Conservation (phyloP, 2,113 vertebrate genomes). For the Clarias macrocephalus region DNA sequence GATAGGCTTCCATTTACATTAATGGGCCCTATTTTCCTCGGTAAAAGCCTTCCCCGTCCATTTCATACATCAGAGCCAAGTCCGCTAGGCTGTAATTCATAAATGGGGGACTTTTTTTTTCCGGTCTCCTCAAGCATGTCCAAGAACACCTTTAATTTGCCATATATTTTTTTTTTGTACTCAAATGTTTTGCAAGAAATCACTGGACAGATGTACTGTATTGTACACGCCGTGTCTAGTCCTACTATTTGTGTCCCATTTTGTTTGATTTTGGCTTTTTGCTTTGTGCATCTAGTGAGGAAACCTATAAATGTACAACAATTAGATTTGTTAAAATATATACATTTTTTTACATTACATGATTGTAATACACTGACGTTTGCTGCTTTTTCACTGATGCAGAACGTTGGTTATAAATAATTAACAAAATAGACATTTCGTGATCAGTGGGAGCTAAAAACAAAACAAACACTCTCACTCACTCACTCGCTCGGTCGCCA, state of each 20-base stretch:
- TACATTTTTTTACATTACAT: neutral
- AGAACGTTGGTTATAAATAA: neutral
- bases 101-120: slow-evolving; percentile 35
- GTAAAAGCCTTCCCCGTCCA: slow-evolving; percentile 52
- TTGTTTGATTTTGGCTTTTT: neutral
- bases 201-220: neutral
- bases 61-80: slow-evolving; percentile 47
- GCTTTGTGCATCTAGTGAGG: neutral
- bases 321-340: neutral
- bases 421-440: neutral
- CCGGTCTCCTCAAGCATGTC: neutral
- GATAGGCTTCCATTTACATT: slow-evolving; percentile 57
- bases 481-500: too few relatives aligned
- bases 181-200: neutral
- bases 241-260: neutral
- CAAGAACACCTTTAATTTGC: slow-evolving; percentile 35
- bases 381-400: neutral
- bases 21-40: slow-evolving; percentile 55
- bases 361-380: neutral
- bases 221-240: neutral
- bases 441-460: neutral
- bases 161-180: neutral
- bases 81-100: slow-evolving; percentile 41
- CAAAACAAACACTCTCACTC: too few relatives aligned
- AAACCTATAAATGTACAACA: neutral